Base-by-base conservation (phyloP, 2,888 invertebrate species). In the Ectobius pallidus region DNA sequence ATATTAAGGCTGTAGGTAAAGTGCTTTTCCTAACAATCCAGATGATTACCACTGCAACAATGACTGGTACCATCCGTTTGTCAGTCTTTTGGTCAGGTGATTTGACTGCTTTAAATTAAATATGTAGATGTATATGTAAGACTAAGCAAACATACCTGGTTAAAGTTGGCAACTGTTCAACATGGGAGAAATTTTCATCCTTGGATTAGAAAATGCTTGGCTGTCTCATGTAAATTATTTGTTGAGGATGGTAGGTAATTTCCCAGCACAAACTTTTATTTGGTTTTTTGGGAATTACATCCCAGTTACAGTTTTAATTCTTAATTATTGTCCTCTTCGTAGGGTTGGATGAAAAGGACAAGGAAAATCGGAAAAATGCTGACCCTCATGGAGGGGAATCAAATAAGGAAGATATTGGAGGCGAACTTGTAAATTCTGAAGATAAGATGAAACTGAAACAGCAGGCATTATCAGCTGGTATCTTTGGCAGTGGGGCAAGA, bases 401-500 rank as follows among this genome's bases (percentile, higher is more conserved):
- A 7, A 49, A 61, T 42, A 74, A 76, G 65, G 73, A 75, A 44
- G 75, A 75, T 61, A 39, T 70, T 52, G 73, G 65, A n/a, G 70
- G 72, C 27, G 73, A 73, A 46, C 44, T 75, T 22, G 52, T 70
- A 32, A 75, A 62, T 39, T 55, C 44, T 46, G 75, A 75, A 77
- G 92, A 92, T 77, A 91, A 90, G 81, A 86, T 85, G 2, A 91
- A 90, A 78, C 86, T 87, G 62, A 90, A 88, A 79, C 90, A 89
- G 79, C 88, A 91, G 79, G 87, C 89, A 1, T 85, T 91, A 20
- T 86, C 89, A 49, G 90, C 90, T 42, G 91, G 91, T n/a, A 86
- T 91, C 65, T 86, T 86, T 44, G 87, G 87, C 16, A 84, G 87
- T 42, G 75, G 75, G 6, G 72, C 73, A 16, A 52, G 82, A 80